A percentile compares a stretch with the other conserved stretches of the same genome.
Evolutionary conservation across 2,797 vertebrate genomes (phyloP).

Genomic region (Anniella stebbinsi): DNA sequence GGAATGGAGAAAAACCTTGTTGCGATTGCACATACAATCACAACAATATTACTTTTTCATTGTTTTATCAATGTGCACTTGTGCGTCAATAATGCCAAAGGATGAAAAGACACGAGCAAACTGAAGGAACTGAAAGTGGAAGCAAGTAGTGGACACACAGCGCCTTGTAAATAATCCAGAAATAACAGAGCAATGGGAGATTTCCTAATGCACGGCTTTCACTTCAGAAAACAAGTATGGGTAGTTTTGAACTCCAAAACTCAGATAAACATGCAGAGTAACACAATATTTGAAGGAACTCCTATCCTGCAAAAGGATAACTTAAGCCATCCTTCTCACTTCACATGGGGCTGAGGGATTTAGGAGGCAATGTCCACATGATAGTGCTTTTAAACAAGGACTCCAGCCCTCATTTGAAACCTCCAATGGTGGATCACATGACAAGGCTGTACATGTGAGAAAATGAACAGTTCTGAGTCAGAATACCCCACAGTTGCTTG

Average conservation of each 20-base stretch:
- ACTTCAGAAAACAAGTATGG: neutral
- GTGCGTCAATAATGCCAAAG: neutral
- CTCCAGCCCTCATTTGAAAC: neutral
- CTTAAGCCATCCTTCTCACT: neutral
- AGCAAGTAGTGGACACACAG: neutral
- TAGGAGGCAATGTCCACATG: neutral
- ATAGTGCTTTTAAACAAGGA: neutral
- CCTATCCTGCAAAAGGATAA: neutral
- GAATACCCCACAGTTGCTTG: neutral
- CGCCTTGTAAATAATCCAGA: neutral
- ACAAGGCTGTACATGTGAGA: neutral
- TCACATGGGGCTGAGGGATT: neutral
- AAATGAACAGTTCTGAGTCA: neutral
- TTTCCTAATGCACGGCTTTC: neutral
- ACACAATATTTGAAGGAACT: neutral
- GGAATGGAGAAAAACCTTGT: neutral
- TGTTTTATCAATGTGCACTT: neutral
- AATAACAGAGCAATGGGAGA: neutral
- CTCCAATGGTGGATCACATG: neutral
- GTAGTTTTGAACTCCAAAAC: neutral
- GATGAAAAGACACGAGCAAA: neutral
- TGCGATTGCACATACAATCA: neutral
- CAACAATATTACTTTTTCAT: neutral
- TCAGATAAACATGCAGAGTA: neutral
- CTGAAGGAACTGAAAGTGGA: neutral